A percentile compares a stretch with the other conserved stretches of the same genome.
These are phyloP conservation scores for Drosophila leontia DNA, from an alignment of 1,140 invertebrate genomes.

Conservation along the genomic window DNA sequence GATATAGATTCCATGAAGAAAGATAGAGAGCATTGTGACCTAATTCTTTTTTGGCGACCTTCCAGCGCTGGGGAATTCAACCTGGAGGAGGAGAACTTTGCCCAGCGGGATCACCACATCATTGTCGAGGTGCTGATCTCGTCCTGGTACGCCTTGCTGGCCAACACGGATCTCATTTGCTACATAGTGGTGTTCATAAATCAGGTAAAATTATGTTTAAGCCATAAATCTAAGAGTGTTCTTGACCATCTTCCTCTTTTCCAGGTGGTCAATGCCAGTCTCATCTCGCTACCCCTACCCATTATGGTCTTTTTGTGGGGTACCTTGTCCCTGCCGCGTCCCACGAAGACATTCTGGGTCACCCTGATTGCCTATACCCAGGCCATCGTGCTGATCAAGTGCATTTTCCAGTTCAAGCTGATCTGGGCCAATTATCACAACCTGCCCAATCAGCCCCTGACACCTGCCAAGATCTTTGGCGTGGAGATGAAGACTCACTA, in stretches of 20 bases:
- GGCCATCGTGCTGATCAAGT: slow-evolving; percentile 97
- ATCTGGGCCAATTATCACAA: slow-evolving; percentile 92
- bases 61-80: slow-evolving; percentile 74
- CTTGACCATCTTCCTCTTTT: neutral
- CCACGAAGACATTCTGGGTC: slow-evolving; percentile 99
- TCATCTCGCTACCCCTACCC: slow-evolving; percentile 97
- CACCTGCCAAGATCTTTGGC: slow-evolving; percentile 94
- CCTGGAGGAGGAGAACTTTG: slow-evolving; percentile 81
- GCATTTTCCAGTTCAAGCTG: slow-evolving; percentile 98
- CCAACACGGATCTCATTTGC: slow-evolving; percentile 97
- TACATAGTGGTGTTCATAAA: slow-evolving; percentile 98
- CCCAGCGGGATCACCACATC: slow-evolving; percentile 81
- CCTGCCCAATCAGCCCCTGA: slow-evolving; percentile 89
- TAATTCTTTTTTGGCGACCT: slow-evolving; percentile 31
- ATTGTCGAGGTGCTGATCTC: slow-evolving; percentile 87
- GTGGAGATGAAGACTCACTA: slow-evolving; percentile 94
- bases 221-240: no score
- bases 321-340: slow-evolving; percentile 97
- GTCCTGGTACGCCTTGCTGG: slow-evolving; percentile 93
- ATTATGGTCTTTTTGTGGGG: slow-evolving; percentile 99
- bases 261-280: slow-evolving; percentile 94
- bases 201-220: slow-evolving; percentile 86
- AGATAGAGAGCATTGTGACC: neutral
- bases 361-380: slow-evolving; percentile 99
- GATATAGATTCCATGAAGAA: slow-evolving; percentile 2